phyloP scores from a whole-genome alignment of 2,888 invertebrate species.

The Trichopria drosophilae region DNA sequence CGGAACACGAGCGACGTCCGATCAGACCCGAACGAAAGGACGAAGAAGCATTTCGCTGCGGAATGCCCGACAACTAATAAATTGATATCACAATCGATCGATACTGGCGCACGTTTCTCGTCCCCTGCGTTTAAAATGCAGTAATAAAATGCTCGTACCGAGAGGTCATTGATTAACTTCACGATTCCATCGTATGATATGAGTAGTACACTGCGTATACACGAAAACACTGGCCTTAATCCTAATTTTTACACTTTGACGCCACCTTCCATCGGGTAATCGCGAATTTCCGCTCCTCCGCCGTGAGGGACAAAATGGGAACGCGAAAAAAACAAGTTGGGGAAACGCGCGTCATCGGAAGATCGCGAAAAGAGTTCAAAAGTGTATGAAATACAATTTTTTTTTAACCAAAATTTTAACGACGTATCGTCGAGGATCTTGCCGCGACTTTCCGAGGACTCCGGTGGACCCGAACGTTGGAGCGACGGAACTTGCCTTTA shows the following conservation, averaged over 20 bases:
- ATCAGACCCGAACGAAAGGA: too few species aligned
- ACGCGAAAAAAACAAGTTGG: too few species aligned
- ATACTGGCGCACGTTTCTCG: conserved; percentile 40
- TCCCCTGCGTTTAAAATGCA: conserved; percentile 34
- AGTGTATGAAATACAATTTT: too few species aligned
- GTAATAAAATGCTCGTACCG: conserved; percentile 35
- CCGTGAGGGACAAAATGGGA: neutral
- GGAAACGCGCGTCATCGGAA: too few species aligned
- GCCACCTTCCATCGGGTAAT: neutral
- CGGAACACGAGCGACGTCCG: too few species aligned
- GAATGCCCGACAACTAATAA: conserved; percentile 32
- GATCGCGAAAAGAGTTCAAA: too few species aligned
- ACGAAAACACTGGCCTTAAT: conserved; percentile 59
- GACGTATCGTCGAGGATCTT: too few species aligned
- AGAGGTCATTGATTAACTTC: conserved; percentile 30
- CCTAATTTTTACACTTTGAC: conserved; percentile 54
- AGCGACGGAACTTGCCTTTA: conserved; percentile 2
- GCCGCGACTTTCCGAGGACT: too few species aligned
- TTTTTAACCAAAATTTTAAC: too few species aligned
- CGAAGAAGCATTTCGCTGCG: conserved; percentile 37
- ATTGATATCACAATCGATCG: conserved; percentile 42
- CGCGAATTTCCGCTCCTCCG: conserved; percentile 2
- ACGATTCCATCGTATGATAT: conserved; percentile 52
- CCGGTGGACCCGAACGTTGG: too few species aligned
- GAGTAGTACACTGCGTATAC: conserved; percentile 58